phyloP scores from a whole-genome alignment of 2,113 vertebrate species.

The Parotia lawesii region DNA sequence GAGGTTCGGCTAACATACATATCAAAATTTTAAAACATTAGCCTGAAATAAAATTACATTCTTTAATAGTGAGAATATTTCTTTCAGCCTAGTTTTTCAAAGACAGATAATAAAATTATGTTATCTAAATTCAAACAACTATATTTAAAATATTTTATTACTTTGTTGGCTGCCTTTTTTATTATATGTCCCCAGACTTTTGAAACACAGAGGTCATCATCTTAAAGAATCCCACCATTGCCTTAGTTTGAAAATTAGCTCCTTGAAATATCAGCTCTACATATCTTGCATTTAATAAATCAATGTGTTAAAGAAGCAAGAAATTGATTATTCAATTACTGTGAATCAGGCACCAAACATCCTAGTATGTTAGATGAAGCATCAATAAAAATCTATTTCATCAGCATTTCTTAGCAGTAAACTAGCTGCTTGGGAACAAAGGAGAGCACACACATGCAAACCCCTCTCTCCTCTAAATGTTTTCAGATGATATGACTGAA shows the following conservation, averaged over 20 bases:
- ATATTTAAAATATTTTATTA: background rate
- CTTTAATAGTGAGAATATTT: background rate
- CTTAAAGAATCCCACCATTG: conserved; percentile 33
- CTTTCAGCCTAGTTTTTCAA: background rate
- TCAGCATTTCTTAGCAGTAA: background rate
- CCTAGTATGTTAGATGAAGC: background rate
- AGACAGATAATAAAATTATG: background rate
- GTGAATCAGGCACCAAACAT: background rate
- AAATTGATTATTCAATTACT: conserved; percentile 58
- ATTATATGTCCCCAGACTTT: background rate
- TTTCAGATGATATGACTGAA: background rate
- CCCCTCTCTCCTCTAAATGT: background rate
- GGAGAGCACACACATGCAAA: background rate
- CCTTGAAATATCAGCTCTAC: conserved; percentile 29
- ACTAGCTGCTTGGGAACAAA: background rate
- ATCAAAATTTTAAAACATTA: background rate
- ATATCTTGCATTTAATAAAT: conserved; percentile 55
- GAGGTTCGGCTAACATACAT: background rate
- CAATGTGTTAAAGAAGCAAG: conserved; percentile 56
- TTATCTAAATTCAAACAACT: background rate
- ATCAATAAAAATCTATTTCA: background rate
- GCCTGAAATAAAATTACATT: background rate
- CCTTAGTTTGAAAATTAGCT: conserved; percentile 56
- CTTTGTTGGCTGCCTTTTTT: background rate
- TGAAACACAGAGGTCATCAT: background rate